Base-by-base conservation (phyloP, 2,113 vertebrate species). In the Uropsilus gracilis region DNA sequence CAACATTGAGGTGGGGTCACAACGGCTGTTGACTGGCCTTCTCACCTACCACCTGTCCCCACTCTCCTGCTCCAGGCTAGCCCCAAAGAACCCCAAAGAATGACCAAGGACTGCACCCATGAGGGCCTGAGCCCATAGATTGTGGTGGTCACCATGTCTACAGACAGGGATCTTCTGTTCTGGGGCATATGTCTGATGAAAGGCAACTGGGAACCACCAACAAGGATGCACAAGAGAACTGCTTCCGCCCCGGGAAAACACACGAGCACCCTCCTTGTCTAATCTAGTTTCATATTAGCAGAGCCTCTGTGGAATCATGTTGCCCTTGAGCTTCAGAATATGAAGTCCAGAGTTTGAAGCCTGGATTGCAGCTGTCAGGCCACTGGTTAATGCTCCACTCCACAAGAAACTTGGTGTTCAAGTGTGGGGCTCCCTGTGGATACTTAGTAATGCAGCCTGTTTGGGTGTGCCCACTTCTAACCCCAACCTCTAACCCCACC, bases 301-400 rank as follows among this genome's bases (percentile, higher is more conserved):
- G 50, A 66, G 22, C 55, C 76, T 42, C 12, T 46, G n/a, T 63
- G 83, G 44, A 71, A 46, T 85, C 63, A 61, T 34, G 87, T 96
- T 89, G 46, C 24, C 57, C 24, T 59, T 26, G 26, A 90, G 66
- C 61, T 32, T 94, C 46, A 90, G 68, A 94, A 77, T 28, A 88
- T 32, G 46, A 2, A 78, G 37, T 44, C 78, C 50, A 69, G 18
- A 85, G 73, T 77, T 95, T 24, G n/a, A 26, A 84, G 55, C 28
- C 44, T 90, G 66, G 37, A n/a, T 71, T 55, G 48, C n/a, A 57
- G 28, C 4, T 94, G 37, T 59, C 76, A 94, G 48, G 44, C 73
- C 82, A 34, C 37, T 53, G 39, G 13, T 50, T 91, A 34, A 89
- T 59, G 37, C 13, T 86, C 28, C 26, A 16, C 69, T n/a, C 16